These are phyloP conservation scores for Phragmatobia fuliginosa DNA, from an alignment of 2,888 invertebrate species.

Conservation along the genomic window DNA sequence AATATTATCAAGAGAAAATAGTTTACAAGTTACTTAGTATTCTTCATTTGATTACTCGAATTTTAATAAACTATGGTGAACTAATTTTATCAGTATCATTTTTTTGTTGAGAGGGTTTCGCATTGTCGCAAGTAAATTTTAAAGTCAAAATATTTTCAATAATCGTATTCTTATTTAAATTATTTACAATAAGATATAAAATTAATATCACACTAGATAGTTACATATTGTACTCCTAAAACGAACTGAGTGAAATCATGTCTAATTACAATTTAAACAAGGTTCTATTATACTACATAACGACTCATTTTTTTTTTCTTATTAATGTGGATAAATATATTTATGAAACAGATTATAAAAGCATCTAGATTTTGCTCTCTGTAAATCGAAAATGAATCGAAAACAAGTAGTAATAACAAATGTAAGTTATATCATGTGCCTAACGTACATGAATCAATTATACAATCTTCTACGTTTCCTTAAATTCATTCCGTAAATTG, in stretches of 20 bases:
- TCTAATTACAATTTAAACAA: neutral
- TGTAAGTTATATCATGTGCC: neutral
- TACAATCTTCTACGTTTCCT: neutral
- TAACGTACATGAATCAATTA: neutral
- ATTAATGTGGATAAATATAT: neutral
- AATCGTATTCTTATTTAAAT: neutral
- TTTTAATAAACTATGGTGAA: neutral
- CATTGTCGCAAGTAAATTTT: neutral
- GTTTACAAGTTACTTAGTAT: neutral
- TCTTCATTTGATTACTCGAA: neutral
- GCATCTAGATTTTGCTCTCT: neutral
- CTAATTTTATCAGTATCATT: too few species aligned
- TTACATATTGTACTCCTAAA: conserved; percentile 16
- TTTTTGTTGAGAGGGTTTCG: neutral
- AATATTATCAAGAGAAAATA: neutral
- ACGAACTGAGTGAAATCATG: neutral
- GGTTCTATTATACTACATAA: neutral
- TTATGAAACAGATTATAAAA: neutral
- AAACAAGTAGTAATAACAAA: neutral
- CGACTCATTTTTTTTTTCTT: neutral
- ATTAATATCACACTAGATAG: neutral
- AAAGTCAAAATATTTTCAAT: neutral
- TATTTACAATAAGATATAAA: neutral
- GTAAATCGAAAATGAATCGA: neutral
- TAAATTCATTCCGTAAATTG: neutral